These are phyloP conservation scores for Brachionus paranguensis DNA, from an alignment of 1,140 invertebrate species.

Conservation along the genomic window DNA sequence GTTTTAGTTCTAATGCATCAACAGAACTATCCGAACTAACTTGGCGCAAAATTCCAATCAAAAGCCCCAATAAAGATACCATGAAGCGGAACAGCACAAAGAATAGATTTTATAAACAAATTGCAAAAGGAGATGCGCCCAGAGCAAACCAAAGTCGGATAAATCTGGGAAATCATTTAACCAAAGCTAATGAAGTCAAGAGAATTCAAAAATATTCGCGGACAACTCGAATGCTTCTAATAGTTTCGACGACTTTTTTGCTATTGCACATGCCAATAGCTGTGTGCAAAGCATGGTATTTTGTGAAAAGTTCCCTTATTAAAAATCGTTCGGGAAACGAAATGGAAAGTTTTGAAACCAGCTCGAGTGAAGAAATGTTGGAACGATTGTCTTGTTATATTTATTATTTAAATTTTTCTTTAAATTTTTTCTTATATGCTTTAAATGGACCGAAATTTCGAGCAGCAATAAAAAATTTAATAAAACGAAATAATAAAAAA, in stretches of 20 bases:
- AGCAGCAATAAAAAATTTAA: not conserved
- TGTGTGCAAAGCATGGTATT: constrained; percentile 8
- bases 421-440: constrained; percentile 72
- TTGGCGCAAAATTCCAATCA: not conserved
- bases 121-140: not conserved
- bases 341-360: not conserved
- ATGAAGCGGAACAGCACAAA: not conserved
- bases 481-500: not conserved
- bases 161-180: not conserved
- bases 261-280: constrained; percentile 45
- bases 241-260: constrained; percentile 74
- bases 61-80: not conserved
- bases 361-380: constrained; percentile 13
- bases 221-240: constrained; percentile 60
- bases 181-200: not conserved
- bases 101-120: not conserved
- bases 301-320: not conserved
- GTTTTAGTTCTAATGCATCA: not conserved
- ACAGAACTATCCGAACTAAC: not conserved
- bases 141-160: not conserved
- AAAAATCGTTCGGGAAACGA: not conserved
- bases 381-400: constrained; percentile 39
- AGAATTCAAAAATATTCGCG: constrained; percentile 9
- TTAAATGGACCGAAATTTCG: constrained; percentile 25
- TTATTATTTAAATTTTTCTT: constrained; percentile 74